Evolutionary conservation across 37 sponge, comb jelly and placozoan genomes (phyloP), one percentile per base, ranked within the genome.

Genomic region (Hormiphora californensis): DNA sequence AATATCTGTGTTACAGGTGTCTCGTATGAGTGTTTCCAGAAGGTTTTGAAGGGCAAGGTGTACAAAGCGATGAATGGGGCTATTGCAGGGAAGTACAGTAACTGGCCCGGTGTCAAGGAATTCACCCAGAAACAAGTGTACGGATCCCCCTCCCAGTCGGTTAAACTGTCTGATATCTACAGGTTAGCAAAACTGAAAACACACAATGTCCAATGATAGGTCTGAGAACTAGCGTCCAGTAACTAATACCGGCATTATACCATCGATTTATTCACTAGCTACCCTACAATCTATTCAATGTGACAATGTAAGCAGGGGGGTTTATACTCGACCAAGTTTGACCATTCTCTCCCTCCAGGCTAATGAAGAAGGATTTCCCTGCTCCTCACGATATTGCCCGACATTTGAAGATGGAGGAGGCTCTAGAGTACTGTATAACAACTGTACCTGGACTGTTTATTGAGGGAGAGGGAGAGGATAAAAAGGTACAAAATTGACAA

Each of bases 381-480:
- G 81, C 81, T 73, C 81, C 81, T 9, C 81, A 73, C 35, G 81
- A 73, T 30, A 73, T 73, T 11, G 43, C 43, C 8, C 40, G 35
- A 33, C 81, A 73, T 46, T 43, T 73, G 81, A 73, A 40, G 25
- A 73, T 73, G 81, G 81, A 73, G 5, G 46, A 73, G n/a, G 81
- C 25, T 8, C 35, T 73, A 19, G 81, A 73, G 46, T 73, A 73
- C 38, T 39, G 39, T 19, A 33, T 73, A n/a, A 32, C 81, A 3
- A 73, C 81, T 27, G 27, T 73, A n/a, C 81, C 81, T 41, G 81
- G 81, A 11, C 44, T 73, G 23, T 21, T 43, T 4, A 22, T 73
- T 39, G 44, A 43, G 46, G 81, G 35, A 2, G 39, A 73, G 23
- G 43, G 43, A 15, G 81, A 73, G 4, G 81, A 73, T 2, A 73